Percentiles rank a stretch among this genome's conserved stretches.
Evolutionary conservation across 2,888 invertebrate species (phyloP).

Genomic region (Dendrolimus pini): DNA sequence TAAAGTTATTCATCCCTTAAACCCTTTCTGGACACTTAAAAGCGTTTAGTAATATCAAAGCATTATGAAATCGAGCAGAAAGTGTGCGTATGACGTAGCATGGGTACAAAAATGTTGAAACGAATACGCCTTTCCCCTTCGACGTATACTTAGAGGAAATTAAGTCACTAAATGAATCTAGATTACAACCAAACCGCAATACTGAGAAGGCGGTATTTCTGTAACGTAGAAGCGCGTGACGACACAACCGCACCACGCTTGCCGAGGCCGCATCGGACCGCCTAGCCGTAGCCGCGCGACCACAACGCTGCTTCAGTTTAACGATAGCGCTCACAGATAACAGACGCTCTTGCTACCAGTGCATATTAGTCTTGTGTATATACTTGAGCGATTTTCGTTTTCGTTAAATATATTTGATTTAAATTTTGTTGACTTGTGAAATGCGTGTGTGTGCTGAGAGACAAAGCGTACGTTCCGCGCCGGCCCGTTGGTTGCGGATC

Average conservation of each 20-base stretch:
- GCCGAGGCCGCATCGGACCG: constrained; percentile 13
- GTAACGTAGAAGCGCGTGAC: constrained; percentile 26
- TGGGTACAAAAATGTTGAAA: neutral
- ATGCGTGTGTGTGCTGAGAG: constrained; percentile 68
- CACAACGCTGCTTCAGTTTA: constrained; percentile 43
- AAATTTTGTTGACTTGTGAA: constrained; percentile 37
- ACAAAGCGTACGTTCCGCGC: constrained; percentile 52
- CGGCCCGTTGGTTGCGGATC: constrained; percentile 54
- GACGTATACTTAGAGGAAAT: constrained; percentile 24
- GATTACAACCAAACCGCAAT: constrained; percentile 34
- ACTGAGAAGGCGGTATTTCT: constrained; percentile 49
- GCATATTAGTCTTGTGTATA: constrained; percentile 14
- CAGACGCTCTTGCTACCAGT: constrained; percentile 36
- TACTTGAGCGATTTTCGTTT: constrained; percentile 13
- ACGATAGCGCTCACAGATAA: constrained; percentile 50
- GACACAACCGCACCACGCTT: constrained; percentile 27
- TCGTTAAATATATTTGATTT: constrained; percentile 18
- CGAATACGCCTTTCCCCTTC: constrained; percentile 17
- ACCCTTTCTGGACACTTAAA: too few relatives aligned
- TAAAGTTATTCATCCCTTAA: too few relatives aligned
- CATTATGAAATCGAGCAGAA: neutral
- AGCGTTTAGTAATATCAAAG: too few relatives aligned
- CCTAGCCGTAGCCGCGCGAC: constrained; percentile 24
- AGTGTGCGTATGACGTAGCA: neutral
- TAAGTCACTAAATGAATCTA: constrained; percentile 23